Evolutionary conservation across 2,113 vertebrate genomes (phyloP), one percentile per base, ranked within the genome.

Genomic region (Leuciscus idus): DNA sequence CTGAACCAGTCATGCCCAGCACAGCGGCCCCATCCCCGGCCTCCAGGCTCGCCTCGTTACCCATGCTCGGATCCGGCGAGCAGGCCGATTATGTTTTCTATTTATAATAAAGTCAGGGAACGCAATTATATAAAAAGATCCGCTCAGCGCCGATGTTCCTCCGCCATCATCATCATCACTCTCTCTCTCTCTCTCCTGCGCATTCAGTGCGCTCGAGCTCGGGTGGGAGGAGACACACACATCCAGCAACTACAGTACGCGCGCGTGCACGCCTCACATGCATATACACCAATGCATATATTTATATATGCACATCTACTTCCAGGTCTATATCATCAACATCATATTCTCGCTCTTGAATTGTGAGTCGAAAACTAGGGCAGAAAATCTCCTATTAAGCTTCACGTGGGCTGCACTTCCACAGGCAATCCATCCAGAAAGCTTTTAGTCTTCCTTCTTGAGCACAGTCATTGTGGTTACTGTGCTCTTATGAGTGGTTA

Each of bases 21-120:
- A 81, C 61, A 76, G 92, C 81, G 88, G 91, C 93, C 55, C 92
- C 92, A 43, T 95, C 94, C 21, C 94, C 95, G 86, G 93, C 95
- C 92, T 96, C 95, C 89, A 95, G 92, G 92, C 95, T 96, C 89
- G 93, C 95, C 91, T 96, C 95, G 91, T 96, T 96, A 88, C 95
- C 95, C 95, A 96, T 96, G 88, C 85, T 90, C 81, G 73, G 90
- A 36, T 91, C 93, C 88, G 91, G 88, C 83, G 88, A 88, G 79
- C 86, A 85, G 88, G 77, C 46, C 62, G 68, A 83, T 3, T 79
- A 52, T 81, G 33, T 90, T 85, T 81, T 88, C 90, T 87, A 75
- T 81, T 85, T 84, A 26, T 85, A 73, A 87, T 50, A 43, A 78
- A 23, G 4, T 52, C 36, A 68, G 46, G 4, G n/a, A 70, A 84